Evolutionary conservation across 2,113 vertebrate genomes (phyloP).

Genomic region (Leucoraja erinaceus): DNA sequence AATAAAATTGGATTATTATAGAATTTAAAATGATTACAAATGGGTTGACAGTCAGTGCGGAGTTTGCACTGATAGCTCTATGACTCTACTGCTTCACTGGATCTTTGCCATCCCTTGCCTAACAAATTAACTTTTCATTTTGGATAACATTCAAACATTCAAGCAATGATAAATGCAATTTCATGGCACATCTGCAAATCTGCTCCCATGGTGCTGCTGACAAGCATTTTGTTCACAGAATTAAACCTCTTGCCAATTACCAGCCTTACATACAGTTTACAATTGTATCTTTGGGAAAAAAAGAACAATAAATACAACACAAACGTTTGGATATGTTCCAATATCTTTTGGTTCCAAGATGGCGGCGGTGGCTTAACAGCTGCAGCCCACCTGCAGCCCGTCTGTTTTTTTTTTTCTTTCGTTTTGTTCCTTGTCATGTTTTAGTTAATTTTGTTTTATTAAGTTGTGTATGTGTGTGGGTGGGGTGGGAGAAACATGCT

Average conservation of each 20-base stretch:
- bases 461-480: too few relatives aligned
- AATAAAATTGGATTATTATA: too few relatives aligned
- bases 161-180: constrained; percentile 24
- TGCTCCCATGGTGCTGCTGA: not conserved
- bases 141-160: constrained; percentile 15
- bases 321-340: not conserved
- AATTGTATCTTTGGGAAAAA: not conserved
- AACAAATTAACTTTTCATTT: not conserved
- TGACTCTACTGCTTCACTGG: not conserved
- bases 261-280: not conserved
- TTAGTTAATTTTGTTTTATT: too few relatives aligned
- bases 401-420: too few relatives aligned
- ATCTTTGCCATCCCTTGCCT: not conserved
- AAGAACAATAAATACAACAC: not conserved
- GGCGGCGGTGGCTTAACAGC: too few relatives aligned
- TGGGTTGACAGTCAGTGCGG: too few relatives aligned
- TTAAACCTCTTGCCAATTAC: not conserved
- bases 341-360: too few relatives aligned
- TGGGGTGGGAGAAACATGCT: too few relatives aligned
- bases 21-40: too few relatives aligned
- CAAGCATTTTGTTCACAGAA: not conserved
- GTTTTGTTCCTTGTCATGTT: too few relatives aligned
- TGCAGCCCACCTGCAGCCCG: too few relatives aligned
- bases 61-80: too few relatives aligned
- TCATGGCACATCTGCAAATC: not conserved